Base-by-base conservation (phyloP, 2,888 invertebrate genomes). In the Apoderus coryli region DNA sequence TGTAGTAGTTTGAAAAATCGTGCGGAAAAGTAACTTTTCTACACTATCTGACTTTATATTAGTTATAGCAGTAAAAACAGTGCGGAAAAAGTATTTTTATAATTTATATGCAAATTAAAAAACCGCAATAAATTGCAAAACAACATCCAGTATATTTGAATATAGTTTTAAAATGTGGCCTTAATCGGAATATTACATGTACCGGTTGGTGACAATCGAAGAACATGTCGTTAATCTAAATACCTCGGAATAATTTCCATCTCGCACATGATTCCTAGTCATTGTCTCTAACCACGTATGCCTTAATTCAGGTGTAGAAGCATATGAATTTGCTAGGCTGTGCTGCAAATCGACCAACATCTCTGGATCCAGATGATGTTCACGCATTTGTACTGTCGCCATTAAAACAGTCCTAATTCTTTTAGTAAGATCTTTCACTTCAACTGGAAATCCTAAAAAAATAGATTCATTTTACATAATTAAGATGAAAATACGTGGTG, bases 241-340 rank as follows among this genome's bases (percentile, higher is more conserved):
- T 52, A 85, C 86, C 70, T 95, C 95, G 3, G 92, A 89, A 48
- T 75, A 76, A 60, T 92, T 84, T 16, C 72, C 73, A 49, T 84
- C 76, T 36, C 78, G 64, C 4, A 74, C 71, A 51, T 92, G 89
- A 55, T 86, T 80, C 47, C 74, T 72, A 9, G 92, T 86, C 72
- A 95, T 82, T 2, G 86, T 85, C 44, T 90, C 80, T n/a, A 95
- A 71, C 92, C 92, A 92, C 0, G 92, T 93, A 56, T 88, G 85
- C 1, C 95, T 64, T 35, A 95, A 63, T 46, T 93, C 88, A 0
- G 95, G 93, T 0, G 92, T 93, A 22, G 89, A 89, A 25, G 92
- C 86, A 48, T 88, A 88, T 0, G 88, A 88, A 56, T 86, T 88
- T 3, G 92, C 92, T 39, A 93, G 59, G 35, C 88, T 84, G 54